A percentile compares a stretch with the other conserved stretches of the same genome.
These are phyloP conservation scores for Molorchus minor DNA, from an alignment of 2,888 invertebrate species.

Conservation along the genomic window DNA sequence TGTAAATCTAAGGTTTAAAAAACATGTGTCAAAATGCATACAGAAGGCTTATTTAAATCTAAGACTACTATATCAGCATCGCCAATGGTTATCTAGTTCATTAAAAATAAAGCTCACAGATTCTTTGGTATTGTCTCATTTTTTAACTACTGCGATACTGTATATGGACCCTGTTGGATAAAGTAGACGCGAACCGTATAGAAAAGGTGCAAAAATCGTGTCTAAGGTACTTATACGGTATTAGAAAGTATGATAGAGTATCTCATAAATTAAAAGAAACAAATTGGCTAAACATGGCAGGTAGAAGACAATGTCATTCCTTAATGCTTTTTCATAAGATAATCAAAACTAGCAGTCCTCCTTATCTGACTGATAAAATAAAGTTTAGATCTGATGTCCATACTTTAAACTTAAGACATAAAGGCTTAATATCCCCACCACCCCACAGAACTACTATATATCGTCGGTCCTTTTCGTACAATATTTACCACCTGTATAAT, in stretches of 20 bases:
- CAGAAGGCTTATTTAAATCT: no score
- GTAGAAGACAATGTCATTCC: neutral
- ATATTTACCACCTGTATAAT: no score
- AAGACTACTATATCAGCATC: slow-evolving; percentile 13
- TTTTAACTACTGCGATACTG: no score
- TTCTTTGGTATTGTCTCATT: neutral
- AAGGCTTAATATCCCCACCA: neutral
- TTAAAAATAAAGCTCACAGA: neutral
- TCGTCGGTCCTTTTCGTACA: neutral
- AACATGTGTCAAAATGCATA: slow-evolving; percentile 6
- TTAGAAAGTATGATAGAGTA: no score
- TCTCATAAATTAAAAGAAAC: no score
- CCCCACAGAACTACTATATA: neutral
- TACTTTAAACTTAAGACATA: neutral
- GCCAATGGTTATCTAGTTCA: neutral
- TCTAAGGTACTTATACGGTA: no score
- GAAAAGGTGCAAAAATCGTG: no score
- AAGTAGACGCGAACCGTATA: no score
- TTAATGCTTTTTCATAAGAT: no score
- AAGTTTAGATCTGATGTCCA: neutral
- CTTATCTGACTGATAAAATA: neutral
- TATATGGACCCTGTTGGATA: no score
- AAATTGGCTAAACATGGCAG: neutral
- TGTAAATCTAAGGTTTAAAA: slow-evolving; percentile 13
- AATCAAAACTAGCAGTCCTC: no score